Base-by-base conservation (phyloP, 2,888 invertebrate genomes). In the Hypomecis atomaria region DNA sequence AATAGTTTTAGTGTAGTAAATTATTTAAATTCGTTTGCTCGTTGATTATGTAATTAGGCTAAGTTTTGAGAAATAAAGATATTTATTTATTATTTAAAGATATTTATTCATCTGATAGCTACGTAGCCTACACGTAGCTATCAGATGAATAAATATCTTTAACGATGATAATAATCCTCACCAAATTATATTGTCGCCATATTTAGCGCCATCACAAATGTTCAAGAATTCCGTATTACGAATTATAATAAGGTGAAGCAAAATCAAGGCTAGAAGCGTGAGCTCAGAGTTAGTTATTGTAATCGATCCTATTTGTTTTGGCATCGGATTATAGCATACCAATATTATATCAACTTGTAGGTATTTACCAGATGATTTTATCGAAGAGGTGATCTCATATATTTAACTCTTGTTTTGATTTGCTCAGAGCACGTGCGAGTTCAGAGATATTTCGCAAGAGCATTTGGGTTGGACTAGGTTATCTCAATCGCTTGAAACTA, bases 231-330 rank as follows among this genome's bases (percentile, higher is more conserved):
- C 47, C 38, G 6, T 23, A 56, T 53, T 42, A 53, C 34, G 36
- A 34, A 38, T 40, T 57, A 57, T 47, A 57, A 47, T 57, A 48
- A 47, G 49, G 36, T 53, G 45, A 48, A 63, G n/a, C 50, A 45
- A 52, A 64, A 59, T 64, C 59, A 64, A 59, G 59, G 56, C 59
- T 52, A 50, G 10, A 37, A 11, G 37, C 45, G 40, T 44, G 48
- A 55, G 55, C 49, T 64, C 10, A 7, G 23, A 43, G 9, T 37
- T 40, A n/a, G 42, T n/a, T 40, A 52, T 42, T n/a, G 33, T 38
- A 38, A 56, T 45, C 0, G 40, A 56, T 56, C 47, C 47, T 38
- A 47, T 58, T 62, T 53, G 53, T 5, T 48, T 62, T 62, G 52
- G 62, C 10, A 34, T 23, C n/a, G 50, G 37, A 55, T 45, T 50